Evolutionary conservation across 2,113 vertebrate genomes (phyloP), one percentile per base, ranked within the genome.

Genomic region (Osmerus mordax): DNA sequence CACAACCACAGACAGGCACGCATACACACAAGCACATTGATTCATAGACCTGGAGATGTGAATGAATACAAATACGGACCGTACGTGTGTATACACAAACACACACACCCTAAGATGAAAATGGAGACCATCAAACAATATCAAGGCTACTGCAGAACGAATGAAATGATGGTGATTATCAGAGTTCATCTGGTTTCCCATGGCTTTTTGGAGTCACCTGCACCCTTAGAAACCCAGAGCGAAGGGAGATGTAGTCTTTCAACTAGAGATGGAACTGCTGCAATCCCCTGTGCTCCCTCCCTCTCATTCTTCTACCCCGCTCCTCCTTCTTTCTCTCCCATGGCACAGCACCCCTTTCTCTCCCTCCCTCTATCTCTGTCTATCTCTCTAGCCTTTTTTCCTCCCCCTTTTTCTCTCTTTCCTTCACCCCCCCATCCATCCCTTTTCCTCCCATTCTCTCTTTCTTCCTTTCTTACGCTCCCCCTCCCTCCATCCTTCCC

Each of bases 211-310:
- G 32, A 9, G n/a, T 25, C 16, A 13, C 60, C 36, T 53, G 66
- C 59, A 75, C 67, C 78, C 76, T 72, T 54, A 11, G 65, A 51
- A 70, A 41, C 67, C 32, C 53, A 69, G 56, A 58, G 29, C 21
- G 65, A 4, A 47, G 28, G 11, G 70, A 65, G 60, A 53, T 67
- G 68, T 51, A 28, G 11, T 71, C 86, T 88, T 87, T 88, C 83
- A 88, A 88, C 83, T 82, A 65, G 59, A 79, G 71, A 83, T 87
- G 82, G 82, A 84, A 82, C 82, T 21, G 51, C 75, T 52, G n/a
- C 7, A 36, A 36, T 5, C 32, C 52, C 18, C 32, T 69, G 56
- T 74, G 81, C 82, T 52, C 67, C 60, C 21, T 23, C 23, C 73
- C 67, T 16, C 65, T 47, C n/a, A 32, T 28, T 16, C 32, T 47